Conservation (phyloP, 2,113 vertebrate species). For the Emberiza fucata region DNA sequence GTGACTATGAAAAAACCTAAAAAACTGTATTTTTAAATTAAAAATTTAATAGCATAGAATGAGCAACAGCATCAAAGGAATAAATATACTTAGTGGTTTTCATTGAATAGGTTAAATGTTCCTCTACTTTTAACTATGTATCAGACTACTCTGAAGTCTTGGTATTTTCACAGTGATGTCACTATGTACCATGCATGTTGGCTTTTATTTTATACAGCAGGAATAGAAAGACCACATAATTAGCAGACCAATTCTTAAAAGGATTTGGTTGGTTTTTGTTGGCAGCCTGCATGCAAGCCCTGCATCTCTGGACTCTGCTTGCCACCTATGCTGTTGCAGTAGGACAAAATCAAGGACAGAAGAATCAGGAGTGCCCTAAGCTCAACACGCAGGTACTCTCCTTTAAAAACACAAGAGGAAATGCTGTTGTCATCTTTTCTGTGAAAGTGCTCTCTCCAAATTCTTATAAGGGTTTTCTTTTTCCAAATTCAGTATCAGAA, state of each 20-base stretch:
- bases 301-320: conserved; percentile 59
- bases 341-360: conserved; percentile 69
- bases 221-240: conserved; percentile 2
- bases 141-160: not conserved
- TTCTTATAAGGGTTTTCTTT: not conserved
- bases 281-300: conserved; percentile 66
- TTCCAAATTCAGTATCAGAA: not conserved
- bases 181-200: not conserved
- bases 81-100: not conserved
- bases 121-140: not conserved
- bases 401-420: conserved; percentile 36
- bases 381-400: conserved; percentile 67
- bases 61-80: not conserved
- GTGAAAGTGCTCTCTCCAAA: not conserved
- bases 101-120: not conserved
- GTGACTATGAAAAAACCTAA: not conserved
- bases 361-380: conserved; percentile 57
- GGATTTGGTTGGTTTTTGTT: conserved; percentile 60
- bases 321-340: conserved; percentile 57
- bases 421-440: not conserved
- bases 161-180: not conserved
- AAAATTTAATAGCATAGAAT: not conserved
- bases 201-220: not conserved
- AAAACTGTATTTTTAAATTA: not conserved
- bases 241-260: conserved; percentile 54